Conservation (phyloP, 1,140 invertebrate species). For the Dreissena rostriformis region DNA sequence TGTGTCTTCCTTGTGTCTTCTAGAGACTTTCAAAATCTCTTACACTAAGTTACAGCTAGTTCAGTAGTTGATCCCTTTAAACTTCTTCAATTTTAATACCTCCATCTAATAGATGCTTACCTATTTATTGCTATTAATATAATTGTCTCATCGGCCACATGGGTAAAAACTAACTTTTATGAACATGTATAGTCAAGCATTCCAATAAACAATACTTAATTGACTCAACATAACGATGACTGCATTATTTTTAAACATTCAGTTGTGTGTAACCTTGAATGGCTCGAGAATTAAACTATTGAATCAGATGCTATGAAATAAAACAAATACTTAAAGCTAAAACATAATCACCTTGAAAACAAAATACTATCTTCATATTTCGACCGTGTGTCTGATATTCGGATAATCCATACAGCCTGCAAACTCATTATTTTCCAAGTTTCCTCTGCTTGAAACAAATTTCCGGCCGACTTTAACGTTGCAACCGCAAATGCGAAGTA, state of each 20-base stretch:
- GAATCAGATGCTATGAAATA: neutral
- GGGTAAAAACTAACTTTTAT: no score
- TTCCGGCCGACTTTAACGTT: no score
- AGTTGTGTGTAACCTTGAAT: neutral
- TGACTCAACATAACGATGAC: neutral
- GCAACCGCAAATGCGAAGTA: no score
- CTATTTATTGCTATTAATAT: neutral
- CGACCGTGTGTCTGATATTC: neutral
- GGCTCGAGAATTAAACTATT: neutral
- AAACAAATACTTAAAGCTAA: neutral
- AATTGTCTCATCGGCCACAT: no score
- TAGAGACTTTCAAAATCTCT: neutral
- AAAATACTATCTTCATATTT: neutral
- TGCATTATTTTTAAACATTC: neutral
- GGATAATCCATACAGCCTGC: slow-evolving; percentile 27
- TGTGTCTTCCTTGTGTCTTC: neutral
- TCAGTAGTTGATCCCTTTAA: neutral
- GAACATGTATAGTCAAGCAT: no score
- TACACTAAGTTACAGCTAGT: neutral
- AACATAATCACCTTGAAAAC: slow-evolving; percentile 24
- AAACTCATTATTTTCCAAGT: slow-evolving; percentile 19
- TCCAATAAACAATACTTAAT: neutral
- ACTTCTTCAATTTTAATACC: no score
- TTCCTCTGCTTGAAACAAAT: no score
- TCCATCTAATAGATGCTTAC: neutral